Percentiles rank a stretch among this genome's conserved stretches.
phyloP scores from a whole-genome alignment of 2,113 vertebrate species.

The Hippotragus niger region DNA sequence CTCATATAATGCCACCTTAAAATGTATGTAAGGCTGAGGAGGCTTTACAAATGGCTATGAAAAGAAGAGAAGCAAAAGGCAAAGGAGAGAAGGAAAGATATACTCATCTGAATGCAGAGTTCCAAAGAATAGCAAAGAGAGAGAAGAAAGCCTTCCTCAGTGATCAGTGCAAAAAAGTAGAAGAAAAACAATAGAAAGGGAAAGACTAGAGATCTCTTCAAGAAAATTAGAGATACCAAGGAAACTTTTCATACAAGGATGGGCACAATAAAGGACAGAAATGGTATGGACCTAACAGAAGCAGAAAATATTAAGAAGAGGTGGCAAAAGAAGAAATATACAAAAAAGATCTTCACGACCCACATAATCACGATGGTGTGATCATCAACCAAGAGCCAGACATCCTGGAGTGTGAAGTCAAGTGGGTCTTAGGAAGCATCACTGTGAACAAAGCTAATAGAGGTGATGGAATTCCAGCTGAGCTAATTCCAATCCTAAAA shows the following conservation, averaged over 20 bases:
- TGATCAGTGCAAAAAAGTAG: neutral
- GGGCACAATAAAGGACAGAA: neutral
- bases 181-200: too few species aligned
- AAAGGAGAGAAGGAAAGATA: neutral
- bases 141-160: neutral
- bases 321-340: neutral
- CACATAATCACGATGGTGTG: neutral
- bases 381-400: neutral
- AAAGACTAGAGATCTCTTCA: neutral
- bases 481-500: neutral
- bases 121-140: neutral
- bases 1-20: neutral
- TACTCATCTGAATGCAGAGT: neutral
- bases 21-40: neutral
- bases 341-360: neutral
- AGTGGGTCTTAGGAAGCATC: neutral
- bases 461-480: neutral
- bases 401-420: neutral
- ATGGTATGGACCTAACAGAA: neutral
- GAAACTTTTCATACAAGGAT: neutral
- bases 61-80: neutral
- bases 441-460: neutral
- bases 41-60: neutral
- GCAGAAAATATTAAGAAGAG: neutral
- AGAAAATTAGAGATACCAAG: neutral